Conservation (phyloP, 2,888 invertebrate species). For the Tetragonula carbonaria region DNA sequence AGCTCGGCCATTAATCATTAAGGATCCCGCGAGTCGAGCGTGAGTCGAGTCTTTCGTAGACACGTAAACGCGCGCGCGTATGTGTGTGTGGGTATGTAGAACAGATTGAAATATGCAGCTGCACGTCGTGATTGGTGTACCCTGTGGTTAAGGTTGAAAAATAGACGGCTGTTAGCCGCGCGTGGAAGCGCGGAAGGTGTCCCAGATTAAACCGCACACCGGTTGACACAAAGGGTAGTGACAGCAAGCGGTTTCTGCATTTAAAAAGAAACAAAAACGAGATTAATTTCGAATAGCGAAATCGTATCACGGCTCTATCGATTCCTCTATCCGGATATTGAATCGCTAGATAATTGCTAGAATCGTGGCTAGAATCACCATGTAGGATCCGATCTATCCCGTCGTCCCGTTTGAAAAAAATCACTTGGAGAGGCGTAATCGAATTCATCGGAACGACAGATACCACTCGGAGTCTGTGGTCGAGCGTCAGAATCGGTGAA, state of each 20-base stretch:
- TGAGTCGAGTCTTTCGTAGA: background rate
- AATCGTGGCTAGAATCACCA: background rate
- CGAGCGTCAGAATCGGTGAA: background rate
- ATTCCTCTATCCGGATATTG: background rate
- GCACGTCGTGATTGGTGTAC: slow-evolving; percentile 22
- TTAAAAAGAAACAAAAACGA: too few relatives aligned
- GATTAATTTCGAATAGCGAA: background rate
- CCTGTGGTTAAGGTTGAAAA: slow-evolving; percentile 23
- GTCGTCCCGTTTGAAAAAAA: background rate
- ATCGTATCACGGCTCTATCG: background rate
- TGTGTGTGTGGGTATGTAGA: background rate
- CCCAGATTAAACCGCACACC: slow-evolving; percentile 33
- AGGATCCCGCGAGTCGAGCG: slow-evolving; percentile 70
- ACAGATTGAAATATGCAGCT: slow-evolving; percentile 32
- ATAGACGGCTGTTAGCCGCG: slow-evolving; percentile 18
- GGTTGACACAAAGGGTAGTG: slow-evolving; percentile 3
- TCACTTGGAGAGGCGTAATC: background rate
- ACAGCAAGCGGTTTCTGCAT: background rate
- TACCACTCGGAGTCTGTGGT: background rate
- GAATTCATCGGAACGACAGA: background rate
- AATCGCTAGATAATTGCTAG: background rate
- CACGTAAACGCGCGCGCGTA: background rate
- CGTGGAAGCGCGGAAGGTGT: slow-evolving; percentile 14
- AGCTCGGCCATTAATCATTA: slow-evolving; percentile 80
- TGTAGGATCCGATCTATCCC: background rate